Evolutionary conservation across 1,140 invertebrate species (phyloP), one percentile per base, ranked within the genome.

Genomic region (Venustaconcha ellipsiformis): DNA sequence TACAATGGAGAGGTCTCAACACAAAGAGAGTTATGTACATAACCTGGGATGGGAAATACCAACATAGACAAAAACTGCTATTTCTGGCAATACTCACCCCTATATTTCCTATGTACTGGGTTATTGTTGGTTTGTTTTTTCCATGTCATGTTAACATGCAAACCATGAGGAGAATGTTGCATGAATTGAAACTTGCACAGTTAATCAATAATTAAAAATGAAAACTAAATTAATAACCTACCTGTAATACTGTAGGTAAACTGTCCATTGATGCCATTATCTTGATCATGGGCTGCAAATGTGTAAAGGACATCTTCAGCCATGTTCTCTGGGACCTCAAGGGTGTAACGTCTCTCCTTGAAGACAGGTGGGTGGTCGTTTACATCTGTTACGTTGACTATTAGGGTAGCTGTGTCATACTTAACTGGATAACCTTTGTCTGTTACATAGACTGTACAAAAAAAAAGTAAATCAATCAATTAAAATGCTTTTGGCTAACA

Each of bases 201-300:
- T 48, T 48, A 48, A 48, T 48, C 37, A 48, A 48, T 48, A 48
- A 48, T 48, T 48, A 11, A 48, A 8, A 11, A 8, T 48, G 4
- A 11, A 48, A 48, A 48, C 37, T 48, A 48, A 48, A 48, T 48
- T 48, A 48, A 56, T 17, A 1, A 79, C 82, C 73, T 96, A 88
- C 98, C 96, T 14, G 97, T 95, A 75, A 99, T 98, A 83, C 97
- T 96, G 88, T 99, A 99, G 37, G 95, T 90, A 60, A 98, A 92
- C 80, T 93, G 93, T 2, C 95, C 94, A 88, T 98, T 97, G 12
- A 93, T 89, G n/a, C 94, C 95, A 82, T 94, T 92, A 88, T 99
- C 97, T 5, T 93, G 93, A 88, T 99, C 97, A 64, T 93, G 95
- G 0, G 97, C 97, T 0, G 79, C 81, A 72, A 86, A 71, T 6